phyloP scores from a whole-genome alignment of 2,113 vertebrate species.

The Catagonus wagneri region DNA sequence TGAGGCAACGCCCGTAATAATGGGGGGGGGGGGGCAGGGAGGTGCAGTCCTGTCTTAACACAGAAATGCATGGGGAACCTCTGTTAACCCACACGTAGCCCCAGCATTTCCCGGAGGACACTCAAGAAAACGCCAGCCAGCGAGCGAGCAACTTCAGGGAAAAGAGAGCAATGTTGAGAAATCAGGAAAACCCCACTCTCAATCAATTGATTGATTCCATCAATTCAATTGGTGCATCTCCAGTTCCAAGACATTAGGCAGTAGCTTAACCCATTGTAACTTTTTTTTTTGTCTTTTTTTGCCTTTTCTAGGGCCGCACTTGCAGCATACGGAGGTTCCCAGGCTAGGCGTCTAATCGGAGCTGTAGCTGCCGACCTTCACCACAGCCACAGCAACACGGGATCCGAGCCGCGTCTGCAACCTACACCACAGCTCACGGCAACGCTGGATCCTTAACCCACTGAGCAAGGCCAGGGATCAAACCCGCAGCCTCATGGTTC shows the following conservation, averaged over 20 bases:
- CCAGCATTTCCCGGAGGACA: background rate
- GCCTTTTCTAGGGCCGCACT: no score
- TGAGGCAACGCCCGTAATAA: background rate
- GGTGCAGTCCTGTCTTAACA: background rate
- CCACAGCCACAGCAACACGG: no score
- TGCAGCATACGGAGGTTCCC: no score
- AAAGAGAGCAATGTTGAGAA: background rate
- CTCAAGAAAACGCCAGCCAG: background rate
- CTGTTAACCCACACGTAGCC: background rate
- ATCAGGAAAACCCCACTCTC: background rate
- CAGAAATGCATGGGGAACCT: background rate
- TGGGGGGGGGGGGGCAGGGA: rapidly evolving
- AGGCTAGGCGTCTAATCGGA: no score
- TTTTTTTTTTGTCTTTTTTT: no score
- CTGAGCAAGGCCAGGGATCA: no score
- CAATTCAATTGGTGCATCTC: background rate
- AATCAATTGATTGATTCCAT: no score
- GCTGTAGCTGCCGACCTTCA: no score
- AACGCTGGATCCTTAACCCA: no score
- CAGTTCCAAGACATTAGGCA: background rate
- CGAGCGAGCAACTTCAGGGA: background rate
- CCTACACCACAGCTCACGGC: no score
- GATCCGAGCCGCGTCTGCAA: no score
- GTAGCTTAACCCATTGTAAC: background rate
- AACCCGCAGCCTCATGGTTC: no score